Evolutionary conservation across 2,888 invertebrate genomes (phyloP), one percentile per base, ranked within the genome.

Genomic region (Sarcophaga rosellei): DNA sequence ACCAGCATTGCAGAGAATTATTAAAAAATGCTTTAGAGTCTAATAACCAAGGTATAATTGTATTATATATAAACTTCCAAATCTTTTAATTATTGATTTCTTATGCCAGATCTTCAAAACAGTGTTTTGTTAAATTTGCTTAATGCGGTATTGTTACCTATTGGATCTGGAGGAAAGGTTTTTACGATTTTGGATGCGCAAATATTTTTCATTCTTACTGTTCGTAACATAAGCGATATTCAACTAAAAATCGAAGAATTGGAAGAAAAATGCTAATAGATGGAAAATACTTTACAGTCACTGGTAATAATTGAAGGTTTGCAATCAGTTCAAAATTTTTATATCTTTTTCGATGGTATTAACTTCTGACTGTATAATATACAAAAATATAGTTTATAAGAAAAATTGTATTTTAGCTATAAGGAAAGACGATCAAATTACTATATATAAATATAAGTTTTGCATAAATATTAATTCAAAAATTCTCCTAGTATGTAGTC

Each of bases 271-370:
- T 78, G 35, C 63, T 72, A n/a, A 66, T n/a, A 62, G 4, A 65
- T 79, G 23, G 35, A 44, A 79, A 72, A 73, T 66, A 61, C 79
- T 8, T 73, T 79, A 65, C 79, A 72, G 57, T 65, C 79, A 5
- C 57, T 72, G 17, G 70, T 69, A n/a, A 70, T 78, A 62, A 20
- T 78, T 70, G 70, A 78, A 78, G 78, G 78, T 70, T n/a, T 78
- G 70, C 69, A 65, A 72, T 20, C 35, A 73, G 65, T 63, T 21
- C 53, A 53, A 79, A 79, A 53, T 1, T 72, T 70, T 68, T 77
- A 65, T 25, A 45, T 12, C 11, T 77, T 44, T 68, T 66, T 77
- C 15, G 76, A 77, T 25, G 59, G 59, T 68, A 68, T 76, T 57
- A 76, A 76, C 8, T n/a, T 66, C 47, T 57, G 65, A n/a, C n/a